Evolutionary conservation across 37 sponge, comb jelly and placozoan species (phyloP), one percentile per base, ranked within the genome.

Genomic region (Beroe forskalii): DNA sequence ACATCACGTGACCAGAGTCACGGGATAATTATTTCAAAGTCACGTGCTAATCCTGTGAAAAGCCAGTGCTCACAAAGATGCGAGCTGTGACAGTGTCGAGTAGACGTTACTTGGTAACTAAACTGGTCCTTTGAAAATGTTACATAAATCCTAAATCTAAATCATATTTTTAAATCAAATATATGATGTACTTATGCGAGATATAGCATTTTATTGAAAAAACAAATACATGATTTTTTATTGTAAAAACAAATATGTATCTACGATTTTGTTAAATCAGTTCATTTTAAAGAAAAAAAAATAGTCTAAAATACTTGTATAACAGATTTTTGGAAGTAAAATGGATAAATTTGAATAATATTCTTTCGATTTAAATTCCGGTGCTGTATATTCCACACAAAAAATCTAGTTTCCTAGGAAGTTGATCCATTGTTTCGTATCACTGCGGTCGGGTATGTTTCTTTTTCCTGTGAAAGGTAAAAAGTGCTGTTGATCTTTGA

Each of bases 381-480:
- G n/a, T n/a, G n/a, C n/a, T n/a, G n/a, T n/a, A n/a, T n/a, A n/a
- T n/a, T n/a, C n/a, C n/a, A n/a, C n/a, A n/a, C n/a, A n/a, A n/a
- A n/a, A n/a, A n/a, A 72, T 17, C 30, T 72, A 72, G 35, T 72
- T 72, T 37, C 75, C 75, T 38, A 72, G 75, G 75, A 72, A 72
- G 75, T 72, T 72, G 35, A 72, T 72, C 75, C 75, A 72, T 20
- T 72, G 75, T 37, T 72, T 72, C 40, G 75, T 72, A 20, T 72
- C 75, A 8, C 31, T 30, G 31, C 75, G 31, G 22, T 72, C 75
- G 19, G 75, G 75, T 3, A 72, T 30, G 20, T 37, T 72, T 20
- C 75, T 72, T 39, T 72, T 72, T 23, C 75, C 75, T 38, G 37
- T 6, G 14, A 37, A 37, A n/a, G n/a, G n/a, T n/a, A n/a, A n/a